Percentiles rank a stretch among this genome's conserved stretches.
These are phyloP conservation scores for Mystacides longicornis DNA, from an alignment of 2,888 invertebrate species.

Conservation along the genomic window DNA sequence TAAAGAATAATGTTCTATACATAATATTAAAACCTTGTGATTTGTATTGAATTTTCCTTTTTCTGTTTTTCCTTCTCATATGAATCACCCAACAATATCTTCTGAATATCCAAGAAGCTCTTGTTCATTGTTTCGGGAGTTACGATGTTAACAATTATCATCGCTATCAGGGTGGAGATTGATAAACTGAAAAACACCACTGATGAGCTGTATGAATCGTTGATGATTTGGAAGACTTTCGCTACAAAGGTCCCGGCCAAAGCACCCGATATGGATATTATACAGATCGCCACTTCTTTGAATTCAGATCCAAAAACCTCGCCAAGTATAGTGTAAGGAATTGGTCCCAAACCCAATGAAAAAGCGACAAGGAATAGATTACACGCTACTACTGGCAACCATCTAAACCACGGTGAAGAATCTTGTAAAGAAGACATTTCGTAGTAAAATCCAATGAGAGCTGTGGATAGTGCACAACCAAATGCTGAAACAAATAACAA, in stretches of 20 bases:
- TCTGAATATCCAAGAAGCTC: slow-evolving; percentile 48
- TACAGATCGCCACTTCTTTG: slow-evolving; percentile 22
- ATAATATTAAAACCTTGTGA: slow-evolving; percentile 2
- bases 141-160: slow-evolving; percentile 40
- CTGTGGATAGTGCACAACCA: slow-evolving; percentile 19
- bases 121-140: slow-evolving; percentile 53
- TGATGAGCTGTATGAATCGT: slow-evolving; percentile 40
- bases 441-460: slow-evolving; percentile 16
- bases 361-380: slow-evolving; percentile 17
- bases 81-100: slow-evolving; percentile 26
- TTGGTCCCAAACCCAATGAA: slow-evolving; percentile 21
- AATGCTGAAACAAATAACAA: slow-evolving; percentile 19
- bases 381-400: slow-evolving; percentile 20
- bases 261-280: slow-evolving; percentile 33
- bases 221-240: slow-evolving; percentile 45
- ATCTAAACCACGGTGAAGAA: slow-evolving; percentile 13
- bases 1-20: too few relatives aligned
- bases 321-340: slow-evolving; percentile 24
- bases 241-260: slow-evolving; percentile 42
- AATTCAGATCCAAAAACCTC: slow-evolving; percentile 23
- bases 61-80: not conserved
- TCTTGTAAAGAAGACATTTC: slow-evolving; percentile 16
- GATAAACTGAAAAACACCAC: slow-evolving; percentile 46
- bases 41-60: slow-evolving; percentile 5
- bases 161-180: slow-evolving; percentile 38